A percentile compares a stretch with the other conserved stretches of the same genome.
phyloP scores from a whole-genome alignment of 53 echinoderm and acorn worm species.

The Crossaster papposus region DNA sequence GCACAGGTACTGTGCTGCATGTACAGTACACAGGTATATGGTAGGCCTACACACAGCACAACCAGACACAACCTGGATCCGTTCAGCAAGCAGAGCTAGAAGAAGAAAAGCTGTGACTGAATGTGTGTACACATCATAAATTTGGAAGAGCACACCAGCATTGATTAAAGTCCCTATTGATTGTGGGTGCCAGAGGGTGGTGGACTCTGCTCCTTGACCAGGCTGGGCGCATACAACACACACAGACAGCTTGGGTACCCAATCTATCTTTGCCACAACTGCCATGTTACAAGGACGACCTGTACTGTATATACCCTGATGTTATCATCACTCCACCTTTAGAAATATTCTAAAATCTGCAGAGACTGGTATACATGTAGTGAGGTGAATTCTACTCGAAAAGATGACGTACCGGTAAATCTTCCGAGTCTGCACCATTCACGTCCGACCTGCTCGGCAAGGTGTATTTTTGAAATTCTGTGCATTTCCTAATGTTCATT shows the following conservation, averaged over 20 bases:
- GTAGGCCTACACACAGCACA: no score
- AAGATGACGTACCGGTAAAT: no score
- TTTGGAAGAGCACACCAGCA: conserved; percentile 1
- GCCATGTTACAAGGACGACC: neutral
- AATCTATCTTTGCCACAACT: no score
- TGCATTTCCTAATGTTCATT: neutral
- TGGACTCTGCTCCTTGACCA: neutral
- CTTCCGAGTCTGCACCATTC: no score
- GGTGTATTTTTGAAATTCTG: neutral
- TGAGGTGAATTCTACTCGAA: no score
- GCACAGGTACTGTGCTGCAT: neutral
- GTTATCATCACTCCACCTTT: neutral
- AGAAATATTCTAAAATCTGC: neutral
- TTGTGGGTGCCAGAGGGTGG: neutral
- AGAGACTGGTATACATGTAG: neutral
- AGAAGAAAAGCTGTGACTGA: neutral
- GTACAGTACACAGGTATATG: no score
- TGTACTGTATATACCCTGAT: neutral
- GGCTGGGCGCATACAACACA: neutral
- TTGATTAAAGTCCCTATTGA: neutral
- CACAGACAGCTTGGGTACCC: neutral
- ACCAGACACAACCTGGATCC: neutral
- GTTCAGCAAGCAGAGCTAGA: neutral
- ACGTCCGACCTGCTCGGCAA: neutral
- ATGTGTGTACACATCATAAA: conserved; percentile 11